Conservation (phyloP, 2,797 vertebrate species). For the Takifugu ocellatus region DNA sequence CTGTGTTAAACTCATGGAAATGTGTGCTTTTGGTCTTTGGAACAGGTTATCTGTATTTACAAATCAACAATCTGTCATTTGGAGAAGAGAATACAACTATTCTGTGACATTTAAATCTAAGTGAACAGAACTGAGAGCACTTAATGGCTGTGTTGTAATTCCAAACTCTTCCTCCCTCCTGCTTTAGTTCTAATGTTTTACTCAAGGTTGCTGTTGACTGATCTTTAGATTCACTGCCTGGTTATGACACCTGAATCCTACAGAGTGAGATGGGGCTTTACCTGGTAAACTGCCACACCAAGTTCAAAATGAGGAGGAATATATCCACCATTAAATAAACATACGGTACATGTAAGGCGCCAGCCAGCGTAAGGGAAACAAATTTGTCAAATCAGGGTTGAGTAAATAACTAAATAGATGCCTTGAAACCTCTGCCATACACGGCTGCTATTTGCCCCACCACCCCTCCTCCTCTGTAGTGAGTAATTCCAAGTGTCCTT, state of each 20-base stretch:
- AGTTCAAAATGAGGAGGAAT: slow-evolving; percentile 10
- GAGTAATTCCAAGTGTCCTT: slow-evolving; percentile 82
- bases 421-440: slow-evolving; percentile 21
- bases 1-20: neutral
- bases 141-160: slow-evolving; percentile 41
- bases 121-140: slow-evolving; percentile 16
- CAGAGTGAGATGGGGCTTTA: slow-evolving; percentile 75
- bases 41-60: slow-evolving; percentile 21
- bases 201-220: slow-evolving; percentile 66
- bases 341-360: neutral
- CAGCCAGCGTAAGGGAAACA: slow-evolving; percentile 10
- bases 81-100: too few species aligned
- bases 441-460: slow-evolving; percentile 37
- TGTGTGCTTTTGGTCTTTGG: slow-evolving; percentile 12
- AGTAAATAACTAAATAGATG: slow-evolving; percentile 10
- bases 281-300: slow-evolving; percentile 15
- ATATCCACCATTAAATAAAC: neutral
- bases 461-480: slow-evolving; percentile 75
- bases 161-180: slow-evolving; percentile 54
- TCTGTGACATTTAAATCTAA: neutral
- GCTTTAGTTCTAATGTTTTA: slow-evolving; percentile 53
- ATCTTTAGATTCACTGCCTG: slow-evolving; percentile 83
- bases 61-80: slow-evolving; percentile 1
- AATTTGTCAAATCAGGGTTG: slow-evolving; percentile 16
- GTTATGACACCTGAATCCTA: slow-evolving; percentile 80